phyloP scores from a whole-genome alignment of 2,113 vertebrate genomes.

The Boleophthalmus pectinirostris region DNA sequence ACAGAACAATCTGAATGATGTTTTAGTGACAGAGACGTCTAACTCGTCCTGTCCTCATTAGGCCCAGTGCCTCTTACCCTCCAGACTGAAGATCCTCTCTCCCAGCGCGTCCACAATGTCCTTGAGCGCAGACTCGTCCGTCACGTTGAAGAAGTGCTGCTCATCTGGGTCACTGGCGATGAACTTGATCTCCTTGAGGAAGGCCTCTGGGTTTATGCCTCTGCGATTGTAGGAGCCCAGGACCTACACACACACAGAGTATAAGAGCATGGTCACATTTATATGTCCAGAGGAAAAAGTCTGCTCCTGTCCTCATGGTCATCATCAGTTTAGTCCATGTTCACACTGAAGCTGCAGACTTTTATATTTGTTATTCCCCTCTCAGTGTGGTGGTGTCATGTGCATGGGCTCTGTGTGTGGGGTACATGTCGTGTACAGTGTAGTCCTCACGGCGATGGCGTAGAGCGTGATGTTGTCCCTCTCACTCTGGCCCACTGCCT shows the following conservation, averaged over 20 bases:
- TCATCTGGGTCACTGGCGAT: constrained; percentile 95
- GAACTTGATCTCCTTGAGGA: constrained; percentile 92
- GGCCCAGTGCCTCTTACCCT: constrained; percentile 75
- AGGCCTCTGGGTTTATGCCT: constrained; percentile 91
- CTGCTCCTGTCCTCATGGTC: neutral
- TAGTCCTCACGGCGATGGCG: constrained; percentile 88
- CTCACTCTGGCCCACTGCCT: constrained; percentile 87
- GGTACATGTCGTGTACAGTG: neutral
- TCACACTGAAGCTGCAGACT: too few species aligned
- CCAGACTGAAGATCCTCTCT: constrained; percentile 92
- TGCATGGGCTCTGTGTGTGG: too few species aligned
- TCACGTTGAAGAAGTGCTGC: constrained; percentile 95
- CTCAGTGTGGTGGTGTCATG: too few species aligned
- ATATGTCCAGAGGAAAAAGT: neutral
- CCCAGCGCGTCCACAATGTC: constrained; percentile 95
- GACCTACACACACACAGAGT: constrained; percentile 76
- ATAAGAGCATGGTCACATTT: too few species aligned
- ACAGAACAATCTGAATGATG: too few species aligned
- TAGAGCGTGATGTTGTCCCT: constrained; percentile 93
- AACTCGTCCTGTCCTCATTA: too few species aligned
- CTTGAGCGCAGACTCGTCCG: constrained; percentile 90
- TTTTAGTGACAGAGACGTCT: too few species aligned
- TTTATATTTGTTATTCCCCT: too few species aligned
- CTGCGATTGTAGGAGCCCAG: constrained; percentile 94
- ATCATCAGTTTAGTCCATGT: too few species aligned